Evolutionary conservation across 2,888 invertebrate species (phyloP).

Genomic region (Pollenia labialis): DNA sequence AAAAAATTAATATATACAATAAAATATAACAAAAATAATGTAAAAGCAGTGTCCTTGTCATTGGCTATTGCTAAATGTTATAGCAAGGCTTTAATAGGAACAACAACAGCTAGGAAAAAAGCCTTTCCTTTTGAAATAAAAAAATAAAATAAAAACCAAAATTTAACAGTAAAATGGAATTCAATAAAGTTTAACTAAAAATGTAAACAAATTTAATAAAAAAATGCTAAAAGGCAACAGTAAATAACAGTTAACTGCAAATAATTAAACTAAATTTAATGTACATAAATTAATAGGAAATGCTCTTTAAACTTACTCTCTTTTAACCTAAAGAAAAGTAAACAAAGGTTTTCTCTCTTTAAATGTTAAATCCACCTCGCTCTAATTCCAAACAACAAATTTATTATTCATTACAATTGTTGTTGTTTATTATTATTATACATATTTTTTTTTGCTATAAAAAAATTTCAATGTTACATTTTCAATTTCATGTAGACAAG

Average conservation of each 20-base stretch:
- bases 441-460: slow-evolving; percentile 28
- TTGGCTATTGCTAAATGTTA: slow-evolving; percentile 72
- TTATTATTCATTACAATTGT: background rate
- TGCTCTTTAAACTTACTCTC: background rate
- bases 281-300: background rate
- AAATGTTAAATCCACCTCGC: slow-evolving; percentile 41
- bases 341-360: slow-evolving; percentile 17
- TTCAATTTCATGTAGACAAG: slow-evolving; percentile 20
- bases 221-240: background rate
- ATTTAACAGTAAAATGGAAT: slow-evolving; percentile 25
- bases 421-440: background rate
- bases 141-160: slow-evolving; percentile 5
- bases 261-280: background rate
- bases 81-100: slow-evolving; percentile 61
- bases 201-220: background rate
- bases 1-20: slow-evolving; percentile 1
- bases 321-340: background rate
- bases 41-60: slow-evolving; percentile 67
- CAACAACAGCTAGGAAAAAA: slow-evolving; percentile 70
- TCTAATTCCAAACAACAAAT: slow-evolving; percentile 18
- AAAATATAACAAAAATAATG: slow-evolving; percentile 12
- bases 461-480: slow-evolving; percentile 55
- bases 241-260: slow-evolving; percentile 4
- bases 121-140: slow-evolving; percentile 60
- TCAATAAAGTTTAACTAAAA: slow-evolving; percentile 25